phyloP scores from a whole-genome alignment of 2,797 vertebrate genomes.

The Hyperoplus immaculatus region DNA sequence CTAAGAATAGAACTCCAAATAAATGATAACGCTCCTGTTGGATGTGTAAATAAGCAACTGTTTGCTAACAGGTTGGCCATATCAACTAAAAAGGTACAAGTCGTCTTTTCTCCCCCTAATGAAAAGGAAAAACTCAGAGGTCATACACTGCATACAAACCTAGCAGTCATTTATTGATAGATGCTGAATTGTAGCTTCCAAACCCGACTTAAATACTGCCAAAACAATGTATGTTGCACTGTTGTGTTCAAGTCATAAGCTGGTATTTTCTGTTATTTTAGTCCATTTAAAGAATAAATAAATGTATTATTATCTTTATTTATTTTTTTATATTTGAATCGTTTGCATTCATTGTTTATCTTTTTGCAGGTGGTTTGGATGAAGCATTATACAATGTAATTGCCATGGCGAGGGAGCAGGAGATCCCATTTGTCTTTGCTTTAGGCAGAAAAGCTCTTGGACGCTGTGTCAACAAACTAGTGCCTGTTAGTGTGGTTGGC shows the following conservation, averaged over 20 bases:
- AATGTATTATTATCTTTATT: neutral
- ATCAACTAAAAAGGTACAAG: neutral
- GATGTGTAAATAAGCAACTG: neutral
- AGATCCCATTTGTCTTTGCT: slow-evolving; percentile 98
- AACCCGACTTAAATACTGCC: neutral
- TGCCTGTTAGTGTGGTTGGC: slow-evolving; percentile 97
- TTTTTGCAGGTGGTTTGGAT: slow-evolving; percentile 92
- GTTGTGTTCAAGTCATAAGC: neutral
- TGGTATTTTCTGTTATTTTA: neutral
- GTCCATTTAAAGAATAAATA: neutral
- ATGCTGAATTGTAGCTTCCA: neutral
- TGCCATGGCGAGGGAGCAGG: slow-evolving; percentile 97
- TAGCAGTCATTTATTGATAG: neutral
- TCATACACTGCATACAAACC: neutral
- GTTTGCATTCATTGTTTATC: slow-evolving; percentile 6
- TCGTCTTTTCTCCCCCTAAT: neutral
- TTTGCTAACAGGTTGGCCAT: neutral
- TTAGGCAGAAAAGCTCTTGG: slow-evolving; percentile 97
- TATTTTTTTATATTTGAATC: neutral
- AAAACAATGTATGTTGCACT: neutral
- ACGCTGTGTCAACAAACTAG: slow-evolving; percentile 98
- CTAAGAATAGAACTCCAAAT: neutral
- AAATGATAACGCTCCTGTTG: neutral
- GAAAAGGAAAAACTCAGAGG: neutral
- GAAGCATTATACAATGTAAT: slow-evolving; percentile 98